Evolutionary conservation across 1,140 invertebrate genomes (phyloP), one percentile per base, ranked within the genome.

Genomic region (Oscheius sp.): DNA sequence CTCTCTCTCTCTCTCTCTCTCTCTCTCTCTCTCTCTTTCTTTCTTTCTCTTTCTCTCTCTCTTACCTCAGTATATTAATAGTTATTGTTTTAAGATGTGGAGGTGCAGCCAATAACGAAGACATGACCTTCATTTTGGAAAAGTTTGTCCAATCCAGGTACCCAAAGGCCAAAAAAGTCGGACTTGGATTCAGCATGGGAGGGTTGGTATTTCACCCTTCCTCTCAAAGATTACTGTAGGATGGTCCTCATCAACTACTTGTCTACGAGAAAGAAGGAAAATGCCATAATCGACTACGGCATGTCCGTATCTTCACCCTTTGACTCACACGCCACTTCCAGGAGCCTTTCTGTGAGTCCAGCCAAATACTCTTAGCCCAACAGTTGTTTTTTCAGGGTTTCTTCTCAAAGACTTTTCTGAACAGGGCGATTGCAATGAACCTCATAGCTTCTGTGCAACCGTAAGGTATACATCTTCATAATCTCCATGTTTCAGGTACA

Each of bases 191-290:
- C 59, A 73, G 68, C 3, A 72, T 77, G 74, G 76, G 76, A 66
- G 76, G 75, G 75, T 76, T 3, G 35, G 73, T 46, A 7, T 13
- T 55, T 13, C 4, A 7, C 7, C 23, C 23, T 4, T 23, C 2
- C 4, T 52, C 35, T 62, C 1, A 38, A 75, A 31, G 26, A 31
- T n/a, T 35, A 29, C n/a, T 76, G 46, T 55, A 76, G 76, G 55
- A 77, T 77, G 76, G 77, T 77, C 31, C 69, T 77, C 1, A 77
- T 59, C 67, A 76, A 77, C 42, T 77, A 77, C 62, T 67, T 77
- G 7, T 66, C 75, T 10, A 77, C 59, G 68, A 35, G 73, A 46
- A 7, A 34, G 18, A 68, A 46, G 3, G 74, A 77, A n/a, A 28
- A 72, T 20, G 62, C 68, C 2, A 42, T 63, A 20, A 29, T 77